Conservation (phyloP, 1,140 invertebrate genomes). For the Drosophila ambigua region DNA sequence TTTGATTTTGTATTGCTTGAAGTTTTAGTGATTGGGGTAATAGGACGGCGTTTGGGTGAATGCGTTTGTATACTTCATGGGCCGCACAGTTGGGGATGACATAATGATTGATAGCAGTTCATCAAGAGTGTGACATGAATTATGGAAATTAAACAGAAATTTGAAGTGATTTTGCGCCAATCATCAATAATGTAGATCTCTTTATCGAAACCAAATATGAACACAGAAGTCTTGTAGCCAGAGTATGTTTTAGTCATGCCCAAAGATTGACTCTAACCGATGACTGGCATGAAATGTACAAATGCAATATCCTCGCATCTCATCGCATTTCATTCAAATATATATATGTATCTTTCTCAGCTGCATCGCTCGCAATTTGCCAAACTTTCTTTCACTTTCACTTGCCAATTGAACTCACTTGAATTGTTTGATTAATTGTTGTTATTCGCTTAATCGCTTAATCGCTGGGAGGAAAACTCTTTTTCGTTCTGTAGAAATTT, state of each 20-base stretch:
- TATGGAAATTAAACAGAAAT: slow-evolving; percentile 1
- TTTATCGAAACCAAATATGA: slow-evolving; percentile 6
- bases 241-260: neutral
- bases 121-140: slow-evolving; percentile 29
- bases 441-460: slow-evolving; percentile 17
- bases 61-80: slow-evolving; percentile 48
- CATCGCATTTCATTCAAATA: neutral
- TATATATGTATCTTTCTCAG: neutral
- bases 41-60: neutral
- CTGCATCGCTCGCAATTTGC: slow-evolving; percentile 58
- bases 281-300: slow-evolving; percentile 28
- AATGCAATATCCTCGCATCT: slow-evolving; percentile 18
- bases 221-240: neutral
- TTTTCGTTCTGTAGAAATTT: slow-evolving; percentile 73
- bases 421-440: slow-evolving; percentile 31
- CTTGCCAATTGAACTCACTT: slow-evolving; percentile 84
- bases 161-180: neutral
- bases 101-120: slow-evolving; percentile 23
- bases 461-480: slow-evolving; percentile 61
- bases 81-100: slow-evolving; percentile 36
- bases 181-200: slow-evolving; percentile 3
- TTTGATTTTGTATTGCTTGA: slow-evolving; percentile 7
- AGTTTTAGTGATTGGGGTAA: slow-evolving; percentile 24
- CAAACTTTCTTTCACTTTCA: slow-evolving; percentile 71
- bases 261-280: slow-evolving; percentile 20